phyloP scores from a whole-genome alignment of 2,888 invertebrate genomes.

The Coenonympha glycerion region DNA sequence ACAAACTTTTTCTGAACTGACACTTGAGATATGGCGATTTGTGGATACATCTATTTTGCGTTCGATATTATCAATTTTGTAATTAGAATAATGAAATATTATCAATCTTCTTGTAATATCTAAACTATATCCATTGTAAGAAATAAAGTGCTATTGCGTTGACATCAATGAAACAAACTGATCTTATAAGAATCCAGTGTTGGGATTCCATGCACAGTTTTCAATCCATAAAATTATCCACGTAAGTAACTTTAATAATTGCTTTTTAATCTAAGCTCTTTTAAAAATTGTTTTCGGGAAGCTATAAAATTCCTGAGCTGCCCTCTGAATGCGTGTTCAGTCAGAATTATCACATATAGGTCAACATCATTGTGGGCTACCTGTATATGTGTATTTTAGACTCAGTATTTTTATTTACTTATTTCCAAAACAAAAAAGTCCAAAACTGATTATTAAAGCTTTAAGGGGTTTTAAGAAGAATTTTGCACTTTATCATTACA shows the following conservation, averaged over 20 bases:
- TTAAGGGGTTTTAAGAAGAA: too few species aligned
- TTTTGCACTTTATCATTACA: too few species aligned
- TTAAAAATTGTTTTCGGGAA: neutral
- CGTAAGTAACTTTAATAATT: slow-evolving; percentile 35
- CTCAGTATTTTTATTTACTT: neutral
- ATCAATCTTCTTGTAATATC: slow-evolving; percentile 35
- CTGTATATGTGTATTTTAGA: slow-evolving; percentile 17
- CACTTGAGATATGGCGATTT: slow-evolving; percentile 70
- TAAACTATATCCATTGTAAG: slow-evolving; percentile 35
- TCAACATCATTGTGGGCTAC: slow-evolving; percentile 15
- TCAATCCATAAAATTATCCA: slow-evolving; percentile 40
- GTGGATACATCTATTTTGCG: slow-evolving; percentile 53
- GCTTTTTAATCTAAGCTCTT: neutral
- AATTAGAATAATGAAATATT: slow-evolving; percentile 48
- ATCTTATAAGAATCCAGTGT: slow-evolving; percentile 45
- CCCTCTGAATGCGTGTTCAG: slow-evolving; percentile 9
- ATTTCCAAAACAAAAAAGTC: too few species aligned
- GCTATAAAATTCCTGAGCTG: neutral
- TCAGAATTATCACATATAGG: slow-evolving; percentile 27
- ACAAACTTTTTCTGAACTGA: slow-evolving; percentile 39
- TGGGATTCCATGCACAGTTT: slow-evolving; percentile 41
- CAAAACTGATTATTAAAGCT: too few species aligned
- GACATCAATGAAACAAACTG: slow-evolving; percentile 43
- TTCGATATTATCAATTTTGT: slow-evolving; percentile 43
- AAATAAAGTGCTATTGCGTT: slow-evolving; percentile 35